Conservation (phyloP, 2,113 vertebrate species). For the Phylloscopus trochiloides region DNA sequence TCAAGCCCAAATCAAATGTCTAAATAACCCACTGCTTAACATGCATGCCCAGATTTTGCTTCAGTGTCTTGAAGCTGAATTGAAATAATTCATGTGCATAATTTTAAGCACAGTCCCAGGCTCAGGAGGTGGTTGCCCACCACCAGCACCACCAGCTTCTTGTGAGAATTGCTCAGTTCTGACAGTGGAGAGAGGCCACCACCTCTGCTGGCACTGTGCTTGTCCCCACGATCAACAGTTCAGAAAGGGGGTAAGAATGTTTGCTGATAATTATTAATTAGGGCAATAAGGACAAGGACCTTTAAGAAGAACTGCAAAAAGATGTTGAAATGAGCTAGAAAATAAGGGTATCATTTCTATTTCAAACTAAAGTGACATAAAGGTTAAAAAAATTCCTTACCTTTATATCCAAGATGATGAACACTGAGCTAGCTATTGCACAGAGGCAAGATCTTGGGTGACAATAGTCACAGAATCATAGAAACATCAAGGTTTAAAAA, state of each 20-base stretch:
- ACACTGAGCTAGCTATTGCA: background rate
- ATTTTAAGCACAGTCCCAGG: background rate
- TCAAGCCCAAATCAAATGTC: background rate
- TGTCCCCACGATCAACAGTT: background rate
- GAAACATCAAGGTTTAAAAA: background rate
- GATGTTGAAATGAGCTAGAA: background rate
- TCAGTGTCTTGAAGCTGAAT: background rate
- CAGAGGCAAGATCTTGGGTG: background rate
- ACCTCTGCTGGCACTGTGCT: background rate
- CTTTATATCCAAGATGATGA: background rate
- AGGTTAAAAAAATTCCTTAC: background rate
- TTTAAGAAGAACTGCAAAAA: background rate
- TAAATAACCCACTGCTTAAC: background rate
- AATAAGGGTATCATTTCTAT: background rate
- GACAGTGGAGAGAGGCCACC: background rate
- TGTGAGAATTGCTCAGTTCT: background rate
- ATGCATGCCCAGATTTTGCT: background rate
- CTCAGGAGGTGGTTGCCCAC: background rate
- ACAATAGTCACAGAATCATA: background rate
- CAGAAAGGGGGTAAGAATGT: fast-evolving
- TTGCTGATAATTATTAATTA: background rate
- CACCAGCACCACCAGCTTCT: background rate
- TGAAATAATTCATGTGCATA: background rate
- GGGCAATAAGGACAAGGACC: background rate
- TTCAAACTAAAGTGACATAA: background rate